Percentiles rank a stretch among this genome's conserved stretches.
Evolutionary conservation across 92 coral and sea anemone genomes (phyloP).

Genomic region (Paragorgia papillata): DNA sequence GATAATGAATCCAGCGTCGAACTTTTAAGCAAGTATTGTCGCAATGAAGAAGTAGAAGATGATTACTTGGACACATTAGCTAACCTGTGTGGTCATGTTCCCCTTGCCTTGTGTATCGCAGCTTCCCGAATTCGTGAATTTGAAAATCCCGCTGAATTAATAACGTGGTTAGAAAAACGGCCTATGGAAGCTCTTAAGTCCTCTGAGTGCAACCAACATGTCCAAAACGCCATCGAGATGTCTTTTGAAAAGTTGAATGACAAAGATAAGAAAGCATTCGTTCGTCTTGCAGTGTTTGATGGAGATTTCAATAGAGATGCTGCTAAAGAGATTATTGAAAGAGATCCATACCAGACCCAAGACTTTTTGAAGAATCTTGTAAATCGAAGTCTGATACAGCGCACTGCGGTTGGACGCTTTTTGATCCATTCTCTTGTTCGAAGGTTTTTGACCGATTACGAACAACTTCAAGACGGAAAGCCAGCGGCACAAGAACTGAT

Average conservation of each 20-base stretch:
- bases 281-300: slow-evolving; percentile 43
- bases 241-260: slow-evolving; percentile 44
- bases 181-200: slow-evolving; percentile 48
- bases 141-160: background rate
- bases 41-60: slow-evolving; percentile 8
- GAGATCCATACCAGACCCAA: background rate
- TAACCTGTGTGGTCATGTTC: no score
- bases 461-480: slow-evolving; percentile 2
- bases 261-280: slow-evolving; percentile 20
- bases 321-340: slow-evolving; percentile 23
- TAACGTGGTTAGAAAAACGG: slow-evolving; percentile 18
- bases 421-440: slow-evolving; percentile 15
- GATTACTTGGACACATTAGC: no score
- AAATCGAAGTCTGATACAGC: background rate
- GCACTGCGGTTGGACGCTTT: background rate
- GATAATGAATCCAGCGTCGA: background rate
- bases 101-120: no score
- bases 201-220: background rate
- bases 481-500: slow-evolving; percentile 3
- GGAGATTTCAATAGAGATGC: slow-evolving; percentile 50
- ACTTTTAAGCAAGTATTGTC: slow-evolving; percentile 10
- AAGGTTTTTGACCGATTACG: background rate
- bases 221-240: slow-evolving; percentile 40
- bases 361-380: background rate
- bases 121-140: no score